Evolutionary conservation across 2,113 vertebrate genomes (phyloP).

Genomic region (Ornithorhynchus anatinus): DNA sequence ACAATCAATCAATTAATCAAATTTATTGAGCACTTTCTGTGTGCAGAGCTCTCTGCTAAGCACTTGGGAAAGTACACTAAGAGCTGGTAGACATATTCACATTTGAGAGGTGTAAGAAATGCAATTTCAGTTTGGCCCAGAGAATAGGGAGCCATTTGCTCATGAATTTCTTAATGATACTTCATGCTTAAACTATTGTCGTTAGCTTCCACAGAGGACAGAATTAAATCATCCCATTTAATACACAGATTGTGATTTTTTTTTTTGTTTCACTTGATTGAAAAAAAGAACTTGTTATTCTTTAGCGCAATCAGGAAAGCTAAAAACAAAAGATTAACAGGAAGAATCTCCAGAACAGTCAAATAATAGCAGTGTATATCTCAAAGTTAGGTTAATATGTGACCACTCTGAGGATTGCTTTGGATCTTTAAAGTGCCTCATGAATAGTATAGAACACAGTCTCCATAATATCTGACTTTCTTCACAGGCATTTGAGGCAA

Average conservation of each 20-base stretch:
- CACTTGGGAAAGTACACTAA: too few relatives aligned
- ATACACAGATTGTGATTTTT: neutral
- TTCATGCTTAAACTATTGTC: neutral
- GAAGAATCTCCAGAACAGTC: neutral
- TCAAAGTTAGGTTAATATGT: constrained; percentile 8
- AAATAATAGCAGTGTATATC: constrained; percentile 12
- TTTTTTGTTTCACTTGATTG: constrained; percentile 16
- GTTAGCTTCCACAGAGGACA: neutral
- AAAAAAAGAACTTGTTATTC: constrained; percentile 21
- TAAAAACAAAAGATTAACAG: constrained; percentile 16
- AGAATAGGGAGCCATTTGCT: neutral
- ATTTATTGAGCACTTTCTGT: too few relatives aligned
- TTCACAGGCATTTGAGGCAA: constrained; percentile 18
- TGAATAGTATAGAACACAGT: constrained; percentile 27
- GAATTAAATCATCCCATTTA: neutral
- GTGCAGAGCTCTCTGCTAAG: too few relatives aligned
- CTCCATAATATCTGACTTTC: constrained; percentile 11
- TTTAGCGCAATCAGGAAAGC: neutral
- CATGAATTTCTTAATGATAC: constrained; percentile 8
- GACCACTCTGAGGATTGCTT: neutral
- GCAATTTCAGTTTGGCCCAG: too few relatives aligned
- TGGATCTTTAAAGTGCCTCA: constrained; percentile 3
- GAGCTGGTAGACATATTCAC: too few relatives aligned
- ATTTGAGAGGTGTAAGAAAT: too few relatives aligned
- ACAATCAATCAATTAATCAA: too few relatives aligned